A percentile compares a stretch with the other conserved stretches of the same genome.
Evolutionary conservation across 2,888 invertebrate genomes (phyloP).

Genomic region (Melieria crassipennis): DNA sequence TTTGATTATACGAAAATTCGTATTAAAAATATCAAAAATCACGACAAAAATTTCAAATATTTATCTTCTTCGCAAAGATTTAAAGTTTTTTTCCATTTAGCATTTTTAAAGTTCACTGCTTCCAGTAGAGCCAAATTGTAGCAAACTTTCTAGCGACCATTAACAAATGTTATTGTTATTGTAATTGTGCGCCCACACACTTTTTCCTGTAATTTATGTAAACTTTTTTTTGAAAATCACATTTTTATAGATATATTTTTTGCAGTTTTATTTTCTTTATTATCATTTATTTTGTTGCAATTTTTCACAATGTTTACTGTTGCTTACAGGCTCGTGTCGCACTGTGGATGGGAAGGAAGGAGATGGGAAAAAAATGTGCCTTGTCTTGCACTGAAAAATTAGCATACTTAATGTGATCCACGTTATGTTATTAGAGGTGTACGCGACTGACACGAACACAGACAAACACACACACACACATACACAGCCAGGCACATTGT

Average conservation of each 20-base stretch:
- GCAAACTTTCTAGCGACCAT: no score
- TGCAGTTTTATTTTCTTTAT: slow-evolving; percentile 41
- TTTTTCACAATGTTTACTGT: not conserved
- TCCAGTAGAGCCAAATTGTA: no score
- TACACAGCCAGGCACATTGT: not conserved
- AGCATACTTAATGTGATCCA: slow-evolving; percentile 59
- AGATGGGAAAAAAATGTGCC: not conserved
- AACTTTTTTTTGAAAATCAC: no score
- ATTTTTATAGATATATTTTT: slow-evolving; percentile 17
- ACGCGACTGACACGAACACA: not conserved
- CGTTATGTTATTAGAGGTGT: slow-evolving; percentile 52
- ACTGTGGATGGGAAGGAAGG: not conserved
- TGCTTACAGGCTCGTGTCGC: not conserved
- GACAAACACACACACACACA: not conserved
- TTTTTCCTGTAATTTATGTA: no score
- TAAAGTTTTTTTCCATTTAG: no score
- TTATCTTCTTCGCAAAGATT: no score
- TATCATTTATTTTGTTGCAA: not conserved
- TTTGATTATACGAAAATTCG: no score
- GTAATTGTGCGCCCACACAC: no score
- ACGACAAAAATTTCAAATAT: no score
- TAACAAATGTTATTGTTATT: no score
- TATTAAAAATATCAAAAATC: no score
- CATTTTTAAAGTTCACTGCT: no score
- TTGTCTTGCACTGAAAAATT: slow-evolving; percentile 52